These are phyloP conservation scores for Porites rus DNA, from an alignment of 92 coral and sea anemone genomes.

Conservation along the genomic window DNA sequence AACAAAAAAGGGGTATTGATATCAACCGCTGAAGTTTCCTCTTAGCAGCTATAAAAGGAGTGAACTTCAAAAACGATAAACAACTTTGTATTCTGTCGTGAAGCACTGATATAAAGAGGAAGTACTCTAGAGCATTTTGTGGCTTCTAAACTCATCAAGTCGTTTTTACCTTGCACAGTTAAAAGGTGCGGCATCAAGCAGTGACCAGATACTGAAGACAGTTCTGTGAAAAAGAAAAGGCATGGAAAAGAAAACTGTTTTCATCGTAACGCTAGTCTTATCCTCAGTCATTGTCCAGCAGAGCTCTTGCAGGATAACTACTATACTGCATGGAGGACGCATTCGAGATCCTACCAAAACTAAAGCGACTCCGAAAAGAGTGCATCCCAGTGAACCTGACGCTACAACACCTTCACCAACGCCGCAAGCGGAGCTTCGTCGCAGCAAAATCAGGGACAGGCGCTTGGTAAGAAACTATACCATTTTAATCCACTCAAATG, in stretches of 20 bases:
- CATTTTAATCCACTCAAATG: too few relatives aligned
- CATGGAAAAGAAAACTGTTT: constrained; percentile 21
- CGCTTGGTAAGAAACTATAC: background rate
- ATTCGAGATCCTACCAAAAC: background rate
- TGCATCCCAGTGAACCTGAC: background rate
- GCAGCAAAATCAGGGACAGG: background rate
- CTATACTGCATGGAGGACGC: background rate
- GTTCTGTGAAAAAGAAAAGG: background rate
- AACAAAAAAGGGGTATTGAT: constrained; percentile 23
- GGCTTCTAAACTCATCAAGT: background rate
- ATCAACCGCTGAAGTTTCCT: constrained; percentile 11
- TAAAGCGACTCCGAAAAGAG: background rate
- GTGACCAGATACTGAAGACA: constrained; percentile 1
- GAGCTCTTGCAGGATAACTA: constrained; percentile 18
- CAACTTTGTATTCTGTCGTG: constrained; percentile 2
- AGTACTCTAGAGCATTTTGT: background rate
- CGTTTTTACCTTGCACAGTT: background rate
- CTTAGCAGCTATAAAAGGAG: constrained; percentile 25
- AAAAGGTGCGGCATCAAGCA: background rate
- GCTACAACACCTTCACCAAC: background rate
- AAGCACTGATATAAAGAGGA: background rate
- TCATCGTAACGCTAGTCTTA: constrained; percentile 5
- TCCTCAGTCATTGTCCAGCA: constrained; percentile 17
- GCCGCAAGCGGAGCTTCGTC: background rate
- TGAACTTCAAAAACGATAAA: background rate